A percentile compares a stretch with the other conserved stretches of the same genome.
Evolutionary conservation across 2,797 vertebrate species (phyloP).

Genomic region (Myotis vivesi): DNA sequence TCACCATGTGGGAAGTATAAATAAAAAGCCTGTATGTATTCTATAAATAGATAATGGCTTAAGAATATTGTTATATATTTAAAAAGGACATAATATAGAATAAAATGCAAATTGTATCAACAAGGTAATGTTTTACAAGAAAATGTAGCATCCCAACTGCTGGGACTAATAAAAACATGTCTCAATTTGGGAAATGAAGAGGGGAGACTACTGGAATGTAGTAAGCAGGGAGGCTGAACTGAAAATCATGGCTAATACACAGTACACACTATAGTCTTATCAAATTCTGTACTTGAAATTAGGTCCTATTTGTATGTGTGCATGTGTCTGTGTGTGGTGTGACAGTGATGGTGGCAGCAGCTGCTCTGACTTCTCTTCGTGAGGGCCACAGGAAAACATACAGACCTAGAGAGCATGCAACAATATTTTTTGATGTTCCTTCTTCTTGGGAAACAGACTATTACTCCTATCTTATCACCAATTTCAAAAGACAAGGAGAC

Average conservation of each 20-base stretch:
- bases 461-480: background rate
- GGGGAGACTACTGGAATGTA: background rate
- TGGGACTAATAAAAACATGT: background rate
- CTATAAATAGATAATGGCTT: background rate
- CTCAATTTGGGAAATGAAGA: background rate
- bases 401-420: background rate
- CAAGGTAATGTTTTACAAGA: background rate
- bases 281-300: background rate
- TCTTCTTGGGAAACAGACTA: background rate
- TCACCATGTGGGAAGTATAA: background rate
- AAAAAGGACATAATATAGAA: background rate
- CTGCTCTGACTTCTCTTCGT: background rate
- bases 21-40: background rate
- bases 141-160: background rate
- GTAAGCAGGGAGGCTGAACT: background rate
- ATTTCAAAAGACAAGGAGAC: background rate
- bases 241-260: background rate
- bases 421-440: background rate
- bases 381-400: background rate
- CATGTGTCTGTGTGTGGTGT: background rate
- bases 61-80: background rate
- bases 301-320: background rate
- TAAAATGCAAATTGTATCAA: slow-evolving; percentile 28
- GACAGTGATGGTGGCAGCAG: background rate
- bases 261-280: background rate